Evolutionary conservation across 1,140 invertebrate genomes (phyloP), one percentile per base, ranked within the genome.

Genomic region (Halyomorpha halys): DNA sequence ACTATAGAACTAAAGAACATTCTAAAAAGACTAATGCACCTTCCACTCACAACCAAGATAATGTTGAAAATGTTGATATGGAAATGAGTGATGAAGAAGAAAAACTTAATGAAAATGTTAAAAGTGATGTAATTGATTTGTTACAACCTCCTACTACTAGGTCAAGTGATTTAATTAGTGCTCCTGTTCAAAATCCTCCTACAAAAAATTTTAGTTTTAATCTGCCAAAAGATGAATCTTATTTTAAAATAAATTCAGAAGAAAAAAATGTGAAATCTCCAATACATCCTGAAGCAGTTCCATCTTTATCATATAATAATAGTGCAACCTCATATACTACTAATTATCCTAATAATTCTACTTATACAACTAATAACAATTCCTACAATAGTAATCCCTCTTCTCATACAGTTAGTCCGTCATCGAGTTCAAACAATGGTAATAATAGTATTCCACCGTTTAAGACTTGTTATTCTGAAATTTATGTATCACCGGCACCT

Each of bases 51-150:
- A 21, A 25, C 54, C 27, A 73, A 49, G 82, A 83, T 67, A 85
- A 81, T 72, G 80, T 83, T 9, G 82, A 82, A 69, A 82, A 79
- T 68, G 79, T 85, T 39, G 84, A 86, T 65, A 86, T 86, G 84
- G 84, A 86, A 60, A 79, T 86, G 76, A 85, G 83, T 21, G 84
- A 86, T 66, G 84, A 86, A n/a, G 84, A 85, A 23, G 68, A 67
- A 13, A 68, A 68, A 8, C 67, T 71, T 11, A 27, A 19, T 18
- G 53, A 61, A 19, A 54, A 53, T 49, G 19, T 34, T 47, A 23
- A 49, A 59, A 51, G 23, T 51, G 53, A 49, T 44, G 13, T 27
- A 21, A 23, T 54, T 8, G 18, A 30, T 25, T 19, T 44, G 18
- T 21, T 30, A 21, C n/a, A 49, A 9, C 13, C 15, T 25, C 18